Conservation (phyloP, 2,888 invertebrate genomes). For the Drosophila emarginata region DNA sequence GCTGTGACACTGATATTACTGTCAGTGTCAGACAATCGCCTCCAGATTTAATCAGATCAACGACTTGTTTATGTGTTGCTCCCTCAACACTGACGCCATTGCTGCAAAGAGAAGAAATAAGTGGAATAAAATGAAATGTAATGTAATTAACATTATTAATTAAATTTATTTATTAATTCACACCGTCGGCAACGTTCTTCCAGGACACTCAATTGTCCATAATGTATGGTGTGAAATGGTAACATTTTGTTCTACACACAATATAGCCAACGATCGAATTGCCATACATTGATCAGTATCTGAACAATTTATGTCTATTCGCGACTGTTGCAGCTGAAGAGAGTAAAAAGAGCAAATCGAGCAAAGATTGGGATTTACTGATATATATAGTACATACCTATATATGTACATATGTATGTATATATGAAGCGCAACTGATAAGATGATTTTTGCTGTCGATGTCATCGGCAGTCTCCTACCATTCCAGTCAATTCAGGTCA, state of each 20-base stretch:
- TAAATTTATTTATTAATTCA: neutral
- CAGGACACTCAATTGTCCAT: slow-evolving; percentile 60
- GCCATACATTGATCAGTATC: slow-evolving; percentile 21
- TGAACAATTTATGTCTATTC: neutral
- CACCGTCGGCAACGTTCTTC: slow-evolving; percentile 74
- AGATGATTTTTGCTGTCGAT: neutral
- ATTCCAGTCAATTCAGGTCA: neutral
- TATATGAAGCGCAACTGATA: neutral
- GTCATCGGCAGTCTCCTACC: neutral
- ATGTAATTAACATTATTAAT: neutral
- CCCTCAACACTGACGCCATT: slow-evolving; percentile 99
- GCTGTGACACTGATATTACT: slow-evolving; percentile 96
- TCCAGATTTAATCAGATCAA: slow-evolving; percentile 99
- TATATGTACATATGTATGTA: neutral
- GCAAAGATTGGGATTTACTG: neutral
- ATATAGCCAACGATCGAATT: slow-evolving; percentile 14
- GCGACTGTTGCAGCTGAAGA: neutral
- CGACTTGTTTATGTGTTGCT: slow-evolving; percentile 99
- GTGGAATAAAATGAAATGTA: neutral
- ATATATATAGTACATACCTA: no score
- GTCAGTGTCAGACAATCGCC: slow-evolving; percentile 98
- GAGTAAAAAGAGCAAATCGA: neutral
- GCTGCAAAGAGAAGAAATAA: slow-evolving; percentile 79
- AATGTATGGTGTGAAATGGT: slow-evolving; percentile 79
- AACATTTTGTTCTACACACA: slow-evolving; percentile 56